Evolutionary conservation across 2,888 invertebrate genomes (phyloP).

Genomic region (Argyresthia albistria): DNA sequence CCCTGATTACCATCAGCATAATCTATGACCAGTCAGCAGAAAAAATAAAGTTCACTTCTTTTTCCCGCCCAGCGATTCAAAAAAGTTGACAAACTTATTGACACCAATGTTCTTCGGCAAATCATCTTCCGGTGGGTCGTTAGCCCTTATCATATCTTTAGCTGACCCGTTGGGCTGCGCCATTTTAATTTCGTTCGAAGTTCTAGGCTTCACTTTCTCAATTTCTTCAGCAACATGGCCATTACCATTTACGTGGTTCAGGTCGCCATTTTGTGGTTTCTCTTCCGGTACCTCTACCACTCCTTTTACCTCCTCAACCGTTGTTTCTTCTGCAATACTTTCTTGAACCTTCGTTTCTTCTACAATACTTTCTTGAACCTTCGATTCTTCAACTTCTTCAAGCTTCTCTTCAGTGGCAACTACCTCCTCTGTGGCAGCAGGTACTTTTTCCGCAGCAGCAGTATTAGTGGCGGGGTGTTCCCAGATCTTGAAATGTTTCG

Average conservation of each 20-base stretch:
- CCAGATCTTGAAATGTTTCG: conserved; percentile 51
- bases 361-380: not conserved
- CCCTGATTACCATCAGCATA: no score
- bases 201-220: conserved; percentile 27
- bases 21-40: not conserved
- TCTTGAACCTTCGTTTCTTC: not conserved
- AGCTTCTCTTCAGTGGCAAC: not conserved
- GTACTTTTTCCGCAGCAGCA: conserved; percentile 2
- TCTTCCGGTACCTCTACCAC: conserved; percentile 7
- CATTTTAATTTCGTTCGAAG: conserved; percentile 63
- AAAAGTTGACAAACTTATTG: conserved; percentile 64
- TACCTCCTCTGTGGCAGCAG: not conserved
- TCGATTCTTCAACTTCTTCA: not conserved
- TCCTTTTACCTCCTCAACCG: conserved; percentile 3
- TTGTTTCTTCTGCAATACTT: no score
- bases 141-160: conserved; percentile 56
- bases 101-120: conserved; percentile 63
- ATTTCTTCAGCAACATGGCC: not conserved
- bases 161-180: conserved; percentile 40
- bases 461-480: conserved; percentile 25
- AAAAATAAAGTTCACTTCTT: conserved; percentile 24
- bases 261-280: conserved; percentile 19
- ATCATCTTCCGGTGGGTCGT: conserved; percentile 62
- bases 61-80: conserved; percentile 59
- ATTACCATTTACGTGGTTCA: conserved; percentile 14